Conservation (phyloP, 2,113 vertebrate species). For the Conger conger region DNA sequence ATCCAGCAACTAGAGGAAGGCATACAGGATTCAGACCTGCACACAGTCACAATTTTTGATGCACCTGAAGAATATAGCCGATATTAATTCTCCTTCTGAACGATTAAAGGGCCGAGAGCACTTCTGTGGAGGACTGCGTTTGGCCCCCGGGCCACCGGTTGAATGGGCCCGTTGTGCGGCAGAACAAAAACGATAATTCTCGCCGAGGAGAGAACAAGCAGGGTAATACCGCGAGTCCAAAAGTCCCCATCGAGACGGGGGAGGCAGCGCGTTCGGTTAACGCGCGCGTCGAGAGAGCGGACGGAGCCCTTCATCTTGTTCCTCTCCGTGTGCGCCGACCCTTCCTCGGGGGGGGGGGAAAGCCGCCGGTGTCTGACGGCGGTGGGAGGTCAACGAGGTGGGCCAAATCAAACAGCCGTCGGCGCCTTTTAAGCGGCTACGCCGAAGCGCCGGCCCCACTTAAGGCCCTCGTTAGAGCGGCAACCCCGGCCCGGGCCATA, state of each 20-base stretch:
- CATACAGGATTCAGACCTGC: too few species aligned
- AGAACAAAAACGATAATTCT: not conserved
- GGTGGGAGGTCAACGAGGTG: not conserved
- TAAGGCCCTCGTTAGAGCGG: not conserved
- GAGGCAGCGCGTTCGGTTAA: not conserved
- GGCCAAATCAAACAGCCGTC: not conserved
- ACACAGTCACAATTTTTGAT: not conserved
- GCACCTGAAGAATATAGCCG: too few species aligned
- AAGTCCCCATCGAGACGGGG: not conserved
- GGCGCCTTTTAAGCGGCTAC: not conserved
- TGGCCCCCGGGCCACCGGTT: too few species aligned
- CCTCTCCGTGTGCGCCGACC: not conserved
- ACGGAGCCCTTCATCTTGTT: not conserved
- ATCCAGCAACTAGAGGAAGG: too few species aligned
- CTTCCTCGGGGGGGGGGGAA: not conserved
- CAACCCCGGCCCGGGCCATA: not conserved
- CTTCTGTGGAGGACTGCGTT: too few species aligned
- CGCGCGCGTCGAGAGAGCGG: not conserved
- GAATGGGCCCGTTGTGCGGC: too few species aligned
- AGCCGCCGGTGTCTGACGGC: not conserved
- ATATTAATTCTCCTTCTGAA: too few species aligned
- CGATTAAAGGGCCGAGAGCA: too few species aligned
- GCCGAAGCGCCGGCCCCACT: not conserved
- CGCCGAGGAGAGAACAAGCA: not conserved
- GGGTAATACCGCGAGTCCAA: not conserved